phyloP scores from a whole-genome alignment of 2,797 vertebrate species.

The Serranus cabrilla region DNA sequence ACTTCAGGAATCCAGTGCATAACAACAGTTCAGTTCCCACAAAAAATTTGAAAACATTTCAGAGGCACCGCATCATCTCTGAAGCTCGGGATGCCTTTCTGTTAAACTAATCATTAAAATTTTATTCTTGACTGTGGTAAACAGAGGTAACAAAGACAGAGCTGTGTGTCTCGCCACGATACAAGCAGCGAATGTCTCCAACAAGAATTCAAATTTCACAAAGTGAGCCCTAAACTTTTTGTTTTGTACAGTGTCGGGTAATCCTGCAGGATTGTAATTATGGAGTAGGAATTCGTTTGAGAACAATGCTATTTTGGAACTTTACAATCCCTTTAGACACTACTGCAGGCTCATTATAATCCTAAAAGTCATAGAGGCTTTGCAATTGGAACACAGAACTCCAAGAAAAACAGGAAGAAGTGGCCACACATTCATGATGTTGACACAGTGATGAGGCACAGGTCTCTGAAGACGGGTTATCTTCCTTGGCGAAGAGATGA shows the following conservation, averaged over 20 bases:
- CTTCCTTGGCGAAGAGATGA: neutral
- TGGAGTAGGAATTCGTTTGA: slow-evolving; percentile 30
- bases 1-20: slow-evolving; percentile 47
- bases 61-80: slow-evolving; percentile 16
- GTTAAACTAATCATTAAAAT: slow-evolving; percentile 25
- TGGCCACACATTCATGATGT: slow-evolving; percentile 2
- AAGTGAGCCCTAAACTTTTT: slow-evolving; percentile 26
- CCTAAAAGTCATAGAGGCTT: slow-evolving; percentile 45
- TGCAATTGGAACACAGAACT: slow-evolving; percentile 29
- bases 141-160: slow-evolving; percentile 25
- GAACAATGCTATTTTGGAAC: slow-evolving; percentile 43
- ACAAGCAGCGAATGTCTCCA: slow-evolving; percentile 4
- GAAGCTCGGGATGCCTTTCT: slow-evolving; percentile 2
- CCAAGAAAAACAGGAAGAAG: slow-evolving; percentile 37
- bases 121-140: slow-evolving; percentile 19
- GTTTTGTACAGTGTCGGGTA: slow-evolving; percentile 29
- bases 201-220: slow-evolving; percentile 29
- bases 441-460: neutral
- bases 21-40: slow-evolving; percentile 19
- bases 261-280: slow-evolving; percentile 44
- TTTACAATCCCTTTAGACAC: slow-evolving; percentile 33
- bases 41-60: slow-evolving; percentile 19
- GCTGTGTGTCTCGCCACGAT: slow-evolving; percentile 2
- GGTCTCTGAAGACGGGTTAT: neutral
- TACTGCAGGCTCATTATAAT: slow-evolving; percentile 43